Conservation (phyloP, 2,113 vertebrate genomes). For the Dolichotis patagonum region DNA sequence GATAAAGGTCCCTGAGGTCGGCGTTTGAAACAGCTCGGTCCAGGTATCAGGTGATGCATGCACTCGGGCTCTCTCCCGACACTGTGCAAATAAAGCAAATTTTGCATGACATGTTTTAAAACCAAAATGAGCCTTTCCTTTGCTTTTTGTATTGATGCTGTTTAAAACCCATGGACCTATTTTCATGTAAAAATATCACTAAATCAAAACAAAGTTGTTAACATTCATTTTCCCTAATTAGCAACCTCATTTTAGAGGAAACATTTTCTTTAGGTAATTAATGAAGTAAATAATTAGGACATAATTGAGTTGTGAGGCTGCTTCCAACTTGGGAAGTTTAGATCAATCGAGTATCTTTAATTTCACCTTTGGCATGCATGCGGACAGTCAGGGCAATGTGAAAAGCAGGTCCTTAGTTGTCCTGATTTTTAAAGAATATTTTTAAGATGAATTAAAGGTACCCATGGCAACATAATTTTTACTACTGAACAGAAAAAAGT, state of each 20-base stretch:
- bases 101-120: background rate
- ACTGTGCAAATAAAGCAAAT: background rate
- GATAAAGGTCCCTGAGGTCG: background rate
- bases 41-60: background rate
- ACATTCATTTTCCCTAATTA: slow-evolving; percentile 40
- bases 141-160: background rate
- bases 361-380: slow-evolving; percentile 41
- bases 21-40: background rate
- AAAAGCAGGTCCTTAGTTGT: background rate
- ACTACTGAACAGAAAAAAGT: background rate
- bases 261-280: slow-evolving; percentile 44
- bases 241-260: slow-evolving; percentile 22
- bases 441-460: background rate
- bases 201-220: slow-evolving; percentile 63
- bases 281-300: slow-evolving; percentile 34
- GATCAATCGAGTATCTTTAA: background rate
- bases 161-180: background rate
- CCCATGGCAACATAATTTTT: slow-evolving; percentile 24
- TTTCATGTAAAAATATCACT: slow-evolving; percentile 24
- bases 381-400: background rate
- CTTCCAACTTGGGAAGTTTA: background rate
- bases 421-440: background rate
- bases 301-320: slow-evolving; percentile 22
- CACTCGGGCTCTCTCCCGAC: background rate
- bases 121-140: background rate